Evolutionary conservation across 2,888 invertebrate genomes (phyloP), one percentile per base, ranked within the genome.

Genomic region (Taenaris catops): DNA sequence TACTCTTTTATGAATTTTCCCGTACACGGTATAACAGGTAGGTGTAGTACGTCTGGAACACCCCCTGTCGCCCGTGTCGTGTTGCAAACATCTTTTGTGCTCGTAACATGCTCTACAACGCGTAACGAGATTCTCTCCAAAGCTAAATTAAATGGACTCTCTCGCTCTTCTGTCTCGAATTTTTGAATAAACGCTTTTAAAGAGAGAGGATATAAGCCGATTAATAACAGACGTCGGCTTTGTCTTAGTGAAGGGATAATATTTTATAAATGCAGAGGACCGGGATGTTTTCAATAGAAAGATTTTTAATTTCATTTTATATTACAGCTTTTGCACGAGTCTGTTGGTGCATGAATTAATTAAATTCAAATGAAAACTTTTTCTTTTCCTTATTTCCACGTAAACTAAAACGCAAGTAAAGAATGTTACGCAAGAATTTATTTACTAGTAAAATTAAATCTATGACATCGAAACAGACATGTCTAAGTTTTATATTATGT

Each of bases 171-270:
- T 47, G 49, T 46, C 46, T 41, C 41, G 41, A 49, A 45, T 49
- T 48, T 51, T 49, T 56, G 51, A 54, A 53, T 57, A 57, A 56
- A 55, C 53, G 48, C 52, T 49, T 55, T 46, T 44, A 51, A 48
- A 45, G 46, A 43, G 51, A 58, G 48, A 49, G 52, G 52, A 57
- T 58, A 53, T 69, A 75, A 75, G 67, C 69, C 63, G 71, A 73
- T 75, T 76, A 73, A 59, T 53, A 64, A 53, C 64, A 65, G 63
- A 61, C 59, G 58, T 53, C 48, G 53, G 56, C 52, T 53, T 53
- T 57, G 51, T 61, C 58, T 55, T 58, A 51, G 49, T 51, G 50
- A 53, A 56, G 50, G 43, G 43, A 49, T 40, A 55, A 56, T 49
- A 53, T 55, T 62, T 53, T 48, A 45, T 41, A 49, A 51, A 49